phyloP scores from a whole-genome alignment of 2,113 vertebrate species.

The Turdus rufiventris region DNA sequence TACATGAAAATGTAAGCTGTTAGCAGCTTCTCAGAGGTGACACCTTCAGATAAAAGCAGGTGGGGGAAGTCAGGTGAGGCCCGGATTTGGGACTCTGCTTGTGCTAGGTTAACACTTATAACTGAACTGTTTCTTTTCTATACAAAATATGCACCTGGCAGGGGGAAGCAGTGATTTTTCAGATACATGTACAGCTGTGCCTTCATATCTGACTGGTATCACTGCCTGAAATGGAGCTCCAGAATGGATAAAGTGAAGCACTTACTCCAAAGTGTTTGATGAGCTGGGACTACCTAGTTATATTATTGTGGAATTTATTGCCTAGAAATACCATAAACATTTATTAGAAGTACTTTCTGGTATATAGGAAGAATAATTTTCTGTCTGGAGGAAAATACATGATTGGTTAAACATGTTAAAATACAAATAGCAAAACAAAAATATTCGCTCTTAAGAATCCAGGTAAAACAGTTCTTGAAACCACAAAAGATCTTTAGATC shows the following conservation, averaged over 20 bases:
- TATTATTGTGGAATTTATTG: background rate
- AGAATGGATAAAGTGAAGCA: background rate
- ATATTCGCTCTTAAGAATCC: background rate
- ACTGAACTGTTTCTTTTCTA: background rate
- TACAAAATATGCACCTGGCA: background rate
- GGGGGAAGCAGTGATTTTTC: background rate
- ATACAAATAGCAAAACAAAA: background rate
- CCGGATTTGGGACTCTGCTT: background rate
- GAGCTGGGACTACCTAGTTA: background rate
- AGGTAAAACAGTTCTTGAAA: background rate
- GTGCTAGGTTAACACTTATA: background rate
- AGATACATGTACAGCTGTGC: background rate
- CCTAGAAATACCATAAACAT: background rate
- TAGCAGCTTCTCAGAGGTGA: background rate
- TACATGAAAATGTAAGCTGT: background rate
- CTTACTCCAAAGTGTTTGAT: background rate
- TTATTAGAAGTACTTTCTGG: background rate
- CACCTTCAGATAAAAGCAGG: background rate
- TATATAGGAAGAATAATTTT: background rate
- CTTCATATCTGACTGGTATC: background rate
- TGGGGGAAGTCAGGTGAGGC: background rate
- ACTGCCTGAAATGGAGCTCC: background rate
- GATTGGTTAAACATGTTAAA: background rate
- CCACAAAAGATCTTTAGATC: background rate
- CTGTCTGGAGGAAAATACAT: background rate